Conservation (phyloP, 1,140 invertebrate genomes). For the Physella acuta region DNA sequence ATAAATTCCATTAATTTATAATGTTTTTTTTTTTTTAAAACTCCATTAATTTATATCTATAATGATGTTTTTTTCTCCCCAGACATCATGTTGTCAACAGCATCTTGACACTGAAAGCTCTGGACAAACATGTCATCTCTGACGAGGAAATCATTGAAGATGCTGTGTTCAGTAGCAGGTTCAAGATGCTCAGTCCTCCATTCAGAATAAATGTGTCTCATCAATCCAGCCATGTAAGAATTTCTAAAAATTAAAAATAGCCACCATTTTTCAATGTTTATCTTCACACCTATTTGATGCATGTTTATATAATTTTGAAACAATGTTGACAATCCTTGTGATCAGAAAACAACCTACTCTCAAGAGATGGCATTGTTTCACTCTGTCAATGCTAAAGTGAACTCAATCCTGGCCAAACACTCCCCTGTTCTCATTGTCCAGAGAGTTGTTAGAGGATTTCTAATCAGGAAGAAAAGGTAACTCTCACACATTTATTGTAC, state of each 20-base stretch:
- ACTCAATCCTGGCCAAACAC: constrained; percentile 48
- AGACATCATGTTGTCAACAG: constrained; percentile 58
- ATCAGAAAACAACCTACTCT: constrained; percentile 22
- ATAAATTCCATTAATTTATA: too few relatives aligned
- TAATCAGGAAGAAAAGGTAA: constrained; percentile 49
- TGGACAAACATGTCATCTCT: constrained; percentile 56
- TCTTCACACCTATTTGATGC: neutral
- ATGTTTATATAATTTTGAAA: neutral
- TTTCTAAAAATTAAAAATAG: too few relatives aligned
- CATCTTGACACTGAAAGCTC: constrained; percentile 53
- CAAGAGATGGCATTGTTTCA: constrained; percentile 19
- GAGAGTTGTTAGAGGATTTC: constrained; percentile 44
- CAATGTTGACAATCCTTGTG: neutral
- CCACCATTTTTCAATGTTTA: too few relatives aligned
- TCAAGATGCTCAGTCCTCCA: constrained; percentile 37
- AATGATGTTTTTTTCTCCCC: neutral
- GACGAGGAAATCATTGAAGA: constrained; percentile 62
- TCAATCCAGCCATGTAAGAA: too few relatives aligned
- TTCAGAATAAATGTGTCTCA: constrained; percentile 45
- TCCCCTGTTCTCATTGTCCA: constrained; percentile 59
- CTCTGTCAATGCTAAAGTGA: constrained; percentile 38
- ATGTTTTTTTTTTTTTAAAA: too few relatives aligned
- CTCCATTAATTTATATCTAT: constrained; percentile 1
- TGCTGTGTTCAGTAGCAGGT: constrained; percentile 50
- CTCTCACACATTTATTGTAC: too few relatives aligned